These are phyloP conservation scores for Ceratina australensis DNA, from an alignment of 1,140 invertebrate species.

Conservation along the genomic window DNA sequence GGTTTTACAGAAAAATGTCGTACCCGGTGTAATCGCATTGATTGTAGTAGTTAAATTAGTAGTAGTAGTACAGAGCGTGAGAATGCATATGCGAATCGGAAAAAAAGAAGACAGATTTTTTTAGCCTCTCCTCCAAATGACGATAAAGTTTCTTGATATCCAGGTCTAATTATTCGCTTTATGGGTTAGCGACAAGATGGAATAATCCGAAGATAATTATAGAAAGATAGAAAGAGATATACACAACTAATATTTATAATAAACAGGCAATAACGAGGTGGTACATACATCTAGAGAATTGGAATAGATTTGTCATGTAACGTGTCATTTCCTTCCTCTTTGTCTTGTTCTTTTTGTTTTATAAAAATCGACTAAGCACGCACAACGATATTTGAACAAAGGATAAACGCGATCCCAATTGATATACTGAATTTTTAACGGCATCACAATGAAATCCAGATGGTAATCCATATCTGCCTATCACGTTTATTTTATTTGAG, in stretches of 20 bases:
- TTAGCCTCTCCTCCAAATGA: conserved; percentile 47
- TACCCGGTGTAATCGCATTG: conserved; percentile 71
- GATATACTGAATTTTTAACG: conserved; percentile 25
- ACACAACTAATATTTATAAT: conserved; percentile 35
- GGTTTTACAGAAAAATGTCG: conserved; percentile 77
- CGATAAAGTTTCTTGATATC: conserved; percentile 48
- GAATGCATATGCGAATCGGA: conserved; percentile 70
- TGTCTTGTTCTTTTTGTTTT: conserved; percentile 9
- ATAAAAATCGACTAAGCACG: conserved; percentile 49
- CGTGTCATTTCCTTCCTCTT: background rate
- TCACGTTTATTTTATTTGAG: conserved; percentile 15
- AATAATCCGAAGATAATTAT: conserved; percentile 30
- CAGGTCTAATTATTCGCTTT: conserved; percentile 46
- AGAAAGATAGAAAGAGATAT: conserved; percentile 18
- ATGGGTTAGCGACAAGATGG: conserved; percentile 40
- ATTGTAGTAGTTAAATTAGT: conserved; percentile 59
- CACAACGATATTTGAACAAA: conserved; percentile 36
- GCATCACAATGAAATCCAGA: conserved; percentile 20
- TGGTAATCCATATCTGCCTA: conserved; percentile 16
- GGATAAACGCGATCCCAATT: conserved; percentile 29
- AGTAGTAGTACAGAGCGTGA: conserved; percentile 71
- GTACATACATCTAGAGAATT: conserved; percentile 13
- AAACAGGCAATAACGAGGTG: conserved; percentile 9
- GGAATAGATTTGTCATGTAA: background rate
- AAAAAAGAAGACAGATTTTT: conserved; percentile 65